Evolutionary conservation across 2,888 invertebrate species (phyloP), one percentile per base, ranked within the genome.

Genomic region (Prosopocoilus inquinatus): DNA sequence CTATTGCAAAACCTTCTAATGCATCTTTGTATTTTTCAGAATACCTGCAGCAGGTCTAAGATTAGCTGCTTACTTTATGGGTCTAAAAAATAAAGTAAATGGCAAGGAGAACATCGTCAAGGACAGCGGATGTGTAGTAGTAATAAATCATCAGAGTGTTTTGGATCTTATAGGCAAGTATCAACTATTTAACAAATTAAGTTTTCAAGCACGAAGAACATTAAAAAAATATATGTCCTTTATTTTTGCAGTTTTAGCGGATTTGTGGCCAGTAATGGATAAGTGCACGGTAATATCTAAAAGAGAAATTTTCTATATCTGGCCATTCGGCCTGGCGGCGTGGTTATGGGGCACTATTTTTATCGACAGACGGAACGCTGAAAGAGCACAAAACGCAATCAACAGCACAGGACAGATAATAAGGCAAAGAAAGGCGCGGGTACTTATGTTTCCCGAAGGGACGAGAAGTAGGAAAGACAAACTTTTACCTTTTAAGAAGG

Each of bases 391-490:
- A 34, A 81, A 84, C 52, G 85, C 88, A 0, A 82, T 94, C 66
- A 89, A 89, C 71, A 82, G 85, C 58, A 88, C 90, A 60, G 84
- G 87, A 2, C 78, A 80, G 47, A 86, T 85, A 20, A 87, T 91
- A 39, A 82, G 81, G 61, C 78, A 84, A 16, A 79, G 83, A 59
- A 86, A 87, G 79, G 87, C 86, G 9, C 88, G 89, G 75, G 79
- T 96, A 48, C 82, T 93, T 72, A 83, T 97, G 58, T 97, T 94
- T 75, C 96, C 96, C 0, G 96, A 97, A 79, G 96, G 96, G 11
- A 96, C 96, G 5, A 81, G 97, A 59, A 87, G 89, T 71, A 82
- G 84, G n/a, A 84, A 83, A 2, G 88, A 87, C 32, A 83, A 84
- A 20, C 78, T 97, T 68, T 77, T 95, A 65, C 92, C 94, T 1